Base-by-base conservation (phyloP, 2,113 vertebrate species). In the Oceanodroma tethys region DNA sequence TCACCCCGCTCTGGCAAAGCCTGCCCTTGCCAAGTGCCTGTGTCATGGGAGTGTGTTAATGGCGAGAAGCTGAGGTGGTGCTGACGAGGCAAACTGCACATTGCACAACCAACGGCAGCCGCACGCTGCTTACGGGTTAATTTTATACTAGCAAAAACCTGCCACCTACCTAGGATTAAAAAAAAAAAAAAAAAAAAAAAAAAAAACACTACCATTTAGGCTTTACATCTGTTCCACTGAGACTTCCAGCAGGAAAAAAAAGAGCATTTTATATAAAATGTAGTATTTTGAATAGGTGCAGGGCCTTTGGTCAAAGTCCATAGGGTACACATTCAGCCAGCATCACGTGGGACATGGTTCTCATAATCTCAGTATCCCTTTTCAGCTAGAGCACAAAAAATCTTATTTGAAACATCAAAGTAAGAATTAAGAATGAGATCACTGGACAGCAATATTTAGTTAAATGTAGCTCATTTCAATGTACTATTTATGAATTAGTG, bases 241-340 rank as follows among this genome's bases (percentile, higher is more conserved):
- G 56, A 68, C 17, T 85, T 15, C 16, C 22, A 23, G 45, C 48
- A 30, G 70, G 55, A 22, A 17, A 59, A 26, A 79, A 32, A 21
- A 6, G 27, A 48, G 63, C 3, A 43, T 48, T 91, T 65, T 34
- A 34, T 32, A 32, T 25, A 32, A 93, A 96, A 36, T 16, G 40
- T 12, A 63, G 38, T 42, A 4, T 92, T 86, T 72, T 73, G 70
- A 70, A 65, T 40, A 87, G 84, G 84, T 70, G 81, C 66, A 55
- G 86, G 27, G 89, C 93, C 78, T 88, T 91, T 86, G 97, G 85
- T 76, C 97, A 94, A 95, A 97, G 96, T 97, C 97, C 97, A 67
- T 25, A 56, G 92, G 86, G 94, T 59, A 55, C 65, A 27, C 0
- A 9, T 25, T 87, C 91, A 85, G 81, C 26, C 79, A 73, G 81